A percentile compares a stretch with the other conserved stretches of the same genome.
Evolutionary conservation across 2,113 vertebrate species (phyloP).

Genomic region (Nycticorax nycticorax): DNA sequence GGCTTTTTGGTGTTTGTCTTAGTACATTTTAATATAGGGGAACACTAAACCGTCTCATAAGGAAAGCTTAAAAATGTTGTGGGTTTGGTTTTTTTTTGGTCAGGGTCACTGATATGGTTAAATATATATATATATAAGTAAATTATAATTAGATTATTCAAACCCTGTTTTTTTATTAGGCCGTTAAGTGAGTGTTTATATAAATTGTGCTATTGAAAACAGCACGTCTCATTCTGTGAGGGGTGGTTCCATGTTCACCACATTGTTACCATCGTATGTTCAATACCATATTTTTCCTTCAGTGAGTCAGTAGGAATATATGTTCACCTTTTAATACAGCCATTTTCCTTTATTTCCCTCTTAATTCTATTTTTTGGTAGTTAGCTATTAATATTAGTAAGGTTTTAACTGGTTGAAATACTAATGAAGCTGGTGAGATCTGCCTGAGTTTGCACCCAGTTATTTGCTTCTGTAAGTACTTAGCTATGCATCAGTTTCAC

Average conservation of each 20-base stretch:
- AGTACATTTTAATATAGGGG: not conserved
- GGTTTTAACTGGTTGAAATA: not conserved
- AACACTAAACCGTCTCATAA: not conserved
- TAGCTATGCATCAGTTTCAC: not conserved
- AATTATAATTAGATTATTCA: not conserved
- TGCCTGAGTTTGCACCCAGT: not conserved
- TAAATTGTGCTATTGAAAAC: not conserved
- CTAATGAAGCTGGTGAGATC: not conserved
- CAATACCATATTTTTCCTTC: not conserved
- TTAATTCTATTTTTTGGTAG: not conserved
- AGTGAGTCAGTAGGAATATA: not conserved
- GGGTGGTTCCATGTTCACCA: not conserved
- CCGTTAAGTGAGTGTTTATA: not conserved
- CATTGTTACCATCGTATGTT: not conserved
- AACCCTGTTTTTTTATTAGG: not conserved
- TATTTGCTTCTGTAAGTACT: not conserved
- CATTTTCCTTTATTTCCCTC: not conserved
- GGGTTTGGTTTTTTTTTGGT: not conserved
- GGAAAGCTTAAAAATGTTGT: not conserved
- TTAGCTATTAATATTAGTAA: not conserved
- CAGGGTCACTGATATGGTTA: not conserved
- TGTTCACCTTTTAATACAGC: not conserved
- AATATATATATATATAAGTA: not conserved
- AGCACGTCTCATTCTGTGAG: not conserved
- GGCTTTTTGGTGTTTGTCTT: not conserved